These are phyloP conservation scores for Chelmon rostratus DNA, from an alignment of 2,797 vertebrate genomes.

Conservation along the genomic window DNA sequence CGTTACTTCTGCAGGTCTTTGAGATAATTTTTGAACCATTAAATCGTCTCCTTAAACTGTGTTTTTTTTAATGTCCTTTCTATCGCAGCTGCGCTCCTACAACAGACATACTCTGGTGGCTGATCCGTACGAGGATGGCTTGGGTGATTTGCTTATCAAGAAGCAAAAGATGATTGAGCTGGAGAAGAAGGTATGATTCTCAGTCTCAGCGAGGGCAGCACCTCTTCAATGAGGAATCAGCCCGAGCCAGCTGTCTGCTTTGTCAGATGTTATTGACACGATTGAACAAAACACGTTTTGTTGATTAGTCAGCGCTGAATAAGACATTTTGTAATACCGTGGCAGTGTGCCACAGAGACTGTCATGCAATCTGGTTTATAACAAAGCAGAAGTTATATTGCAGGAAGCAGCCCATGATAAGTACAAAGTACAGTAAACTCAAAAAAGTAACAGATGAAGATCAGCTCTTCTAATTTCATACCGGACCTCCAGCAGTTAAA, in stretches of 20 bases:
- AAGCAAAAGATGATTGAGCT: constrained; percentile 91
- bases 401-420: not conserved
- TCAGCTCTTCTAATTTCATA: constrained; percentile 6
- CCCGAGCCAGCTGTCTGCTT: not conserved
- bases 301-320: not conserved
- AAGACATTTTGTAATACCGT: not conserved
- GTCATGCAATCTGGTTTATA: not conserved
- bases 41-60: not conserved
- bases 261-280: not conserved
- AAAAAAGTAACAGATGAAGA: not conserved
- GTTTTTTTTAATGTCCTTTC: not conserved
- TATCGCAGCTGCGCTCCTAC: constrained; percentile 96
- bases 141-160: constrained; percentile 90
- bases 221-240: not conserved
- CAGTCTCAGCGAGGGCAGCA: not conserved
- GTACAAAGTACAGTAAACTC: not conserved
- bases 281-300: not conserved
- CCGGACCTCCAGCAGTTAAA: constrained; percentile 19
- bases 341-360: not conserved
- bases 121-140: constrained; percentile 93
- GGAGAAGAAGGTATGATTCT: constrained; percentile 89
- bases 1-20: not conserved
- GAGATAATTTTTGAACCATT: not conserved
- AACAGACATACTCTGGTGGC: constrained; percentile 96
- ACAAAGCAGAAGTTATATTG: not conserved